Evolutionary conservation across 2,113 vertebrate species (phyloP), one percentile per base, ranked within the genome.

Genomic region (Rhipidura dahli): DNA sequence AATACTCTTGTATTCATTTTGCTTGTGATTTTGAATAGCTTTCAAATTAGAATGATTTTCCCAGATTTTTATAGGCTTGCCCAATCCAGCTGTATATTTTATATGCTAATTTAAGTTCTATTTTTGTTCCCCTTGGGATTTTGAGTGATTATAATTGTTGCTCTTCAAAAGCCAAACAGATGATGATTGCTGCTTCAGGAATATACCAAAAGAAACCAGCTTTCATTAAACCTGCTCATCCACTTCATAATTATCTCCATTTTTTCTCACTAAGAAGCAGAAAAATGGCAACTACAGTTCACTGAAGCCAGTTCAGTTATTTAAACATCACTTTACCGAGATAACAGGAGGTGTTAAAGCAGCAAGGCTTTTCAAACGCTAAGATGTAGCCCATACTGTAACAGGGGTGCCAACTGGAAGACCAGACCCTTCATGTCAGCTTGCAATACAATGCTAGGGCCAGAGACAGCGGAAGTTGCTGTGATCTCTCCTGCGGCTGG

Each of bases 121-220:
- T 98, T 98, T 98, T 98, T 98, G 98, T 98, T 98, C 98, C 96
- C 97, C 95, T 98, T 98, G 97, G 98, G 98, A 97, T 97, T 98
- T 98, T 97, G 98, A 98, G 98, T 98, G 98, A 98, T 98, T 98
- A 98, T 98, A 98, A 98, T 98, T 98, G 98, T 98, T 98, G 97
- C 98, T 98, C 98, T 98, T 98, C 97, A 98, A 98, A 98, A 98
- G 97, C 98, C 98, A 98, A 98, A 98, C 97, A 98, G 98, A 98
- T 98, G 98, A 98, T 98, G 98, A 98, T 98, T 98, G 98, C 98
- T 93, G 97, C 98, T 98, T 98, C 98, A 98, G 98, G 98, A 98
- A 98, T 98, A 98, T 98, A 98, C 98, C 97, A 97, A 98, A 98
- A 98, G 98, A 98, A 98, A 98, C 98, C 95, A 94, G 97, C 98